Evolutionary conservation across 2,797 vertebrate species (phyloP), one percentile per base, ranked within the genome.

Genomic region (Calcarius lapponicus): DNA sequence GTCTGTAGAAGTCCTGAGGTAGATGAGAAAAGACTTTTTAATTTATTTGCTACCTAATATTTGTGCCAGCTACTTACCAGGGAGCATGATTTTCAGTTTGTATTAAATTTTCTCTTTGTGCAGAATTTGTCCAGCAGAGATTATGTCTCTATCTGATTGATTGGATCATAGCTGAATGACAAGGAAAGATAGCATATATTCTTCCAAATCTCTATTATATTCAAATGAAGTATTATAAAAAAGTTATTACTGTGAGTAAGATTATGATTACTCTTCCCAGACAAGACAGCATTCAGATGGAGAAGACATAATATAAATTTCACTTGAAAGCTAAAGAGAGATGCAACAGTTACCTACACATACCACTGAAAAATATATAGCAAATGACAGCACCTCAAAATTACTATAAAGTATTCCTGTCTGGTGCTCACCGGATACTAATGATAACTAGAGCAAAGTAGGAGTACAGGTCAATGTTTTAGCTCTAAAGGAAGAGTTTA

Each of bases 401-500:
- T n/a, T 8, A 73, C 20, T 47, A 53, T 3, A 32, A 11, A 78
- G 22, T 66, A 40, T 42, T 17, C 16, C 61, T 83, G 81, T 60
- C 13, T 70, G 28, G 20, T 70, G 32, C 69, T 80, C 86, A 72
- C 2, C 64, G 43, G 85, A 31, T 15, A n/a, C 13, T 56, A 56
- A 31, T 54, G 32, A n/a, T 61, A 81, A 87, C 26, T 47, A 69
- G 60, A 92, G 82, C 65, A 81, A 93, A 58, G 45, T 80, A 67
- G 11, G 22, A 54, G 81, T 31, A 42, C 7, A 58, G 86, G 95
- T 79, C 87, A 88, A n/a, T 43, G 80, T 95, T 42, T 71, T 64
- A 81, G 65, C 42, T 95, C 64, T 56, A 79, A 64, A 89, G 28
- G 16, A 88, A 80, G 74, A 82, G 66, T 73, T 92, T 88, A 86